Base-by-base conservation (phyloP, 2,888 invertebrate genomes). In the Leptinotarsa peninsularis region DNA sequence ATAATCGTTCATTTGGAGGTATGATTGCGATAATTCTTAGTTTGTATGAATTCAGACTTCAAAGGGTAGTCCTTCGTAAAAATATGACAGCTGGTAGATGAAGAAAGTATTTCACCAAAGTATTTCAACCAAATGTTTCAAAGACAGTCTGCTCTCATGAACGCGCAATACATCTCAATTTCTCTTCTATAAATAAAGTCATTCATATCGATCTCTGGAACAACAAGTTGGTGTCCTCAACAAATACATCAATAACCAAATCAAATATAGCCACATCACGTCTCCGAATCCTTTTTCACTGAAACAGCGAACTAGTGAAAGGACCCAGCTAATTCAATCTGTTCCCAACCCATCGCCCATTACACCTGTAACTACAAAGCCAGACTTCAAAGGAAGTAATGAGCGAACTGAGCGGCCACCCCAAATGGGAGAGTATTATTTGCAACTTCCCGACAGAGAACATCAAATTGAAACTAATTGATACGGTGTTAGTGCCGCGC, bases 401-500 rank as follows among this genome's bases (percentile, higher is more conserved):
- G 21, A 58, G 13, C 10, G n/a, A 58, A 21, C 7, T 21, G 58
- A 58, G 58, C 58, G 58, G 13, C 58, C 58, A 13, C 7, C 58
- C 58, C 15, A 10, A 21, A 21, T 21, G 58, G 58, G 21, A 13
- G 18, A 14, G 14, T 23, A 58, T 15, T 58, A 58, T 21, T 21
- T 58, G 58, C 58, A 58, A 58, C 58, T 58, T 21, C 7, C 23
- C 21, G 58, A 10, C 23, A 58, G 7, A 13, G 23, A 58, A 58
- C 21, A 58, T 58, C 58, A 58, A 58, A 58, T 58, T 58, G 58
- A 18, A 58, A 23, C 58, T 58, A 58, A 58, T 58, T 58, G 58
- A 58, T 58, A 58, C 21, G 58, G 23, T 13, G 58, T 58, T 58
- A 18, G 21, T 58, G 58, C 21, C 14, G 23, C 21, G 1, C 2